phyloP scores from a whole-genome alignment of 2,797 vertebrate species.

The Coreius guichenoti region DNA sequence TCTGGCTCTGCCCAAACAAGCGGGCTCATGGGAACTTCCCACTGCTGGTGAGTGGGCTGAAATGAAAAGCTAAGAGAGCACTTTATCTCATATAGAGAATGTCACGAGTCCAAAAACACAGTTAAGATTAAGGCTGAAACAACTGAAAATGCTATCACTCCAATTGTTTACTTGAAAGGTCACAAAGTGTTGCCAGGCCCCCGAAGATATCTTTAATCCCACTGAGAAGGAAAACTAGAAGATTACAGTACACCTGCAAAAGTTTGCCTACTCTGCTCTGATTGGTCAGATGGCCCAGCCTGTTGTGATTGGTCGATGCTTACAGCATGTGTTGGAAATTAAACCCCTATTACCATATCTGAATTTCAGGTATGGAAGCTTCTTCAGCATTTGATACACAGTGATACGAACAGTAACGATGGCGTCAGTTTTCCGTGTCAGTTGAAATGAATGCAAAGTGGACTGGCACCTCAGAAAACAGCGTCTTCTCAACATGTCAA shows the following conservation, averaged over 20 bases:
- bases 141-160: constrained; percentile 74
- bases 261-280: not conserved
- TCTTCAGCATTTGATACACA: too few species aligned
- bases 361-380: too few species aligned
- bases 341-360: too few species aligned
- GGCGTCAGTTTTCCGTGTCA: too few species aligned
- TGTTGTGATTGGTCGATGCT: not conserved
- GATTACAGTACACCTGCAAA: constrained; percentile 30
- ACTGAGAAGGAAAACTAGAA: constrained; percentile 28
- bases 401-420: too few species aligned
- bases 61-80: constrained; percentile 82
- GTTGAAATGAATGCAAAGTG: too few species aligned
- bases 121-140: constrained; percentile 77
- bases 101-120: constrained; percentile 80
- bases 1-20: constrained; percentile 74
- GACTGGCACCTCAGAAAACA: too few species aligned
- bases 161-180: constrained; percentile 76
- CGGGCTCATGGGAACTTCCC: constrained; percentile 77
- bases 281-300: not conserved
- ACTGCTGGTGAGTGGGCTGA: constrained; percentile 79
- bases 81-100: constrained; percentile 81
- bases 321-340: not conserved
- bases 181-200: constrained; percentile 57
- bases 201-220: constrained; percentile 43
- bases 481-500: too few species aligned